Evolutionary conservation across 2,113 vertebrate species (phyloP).

Genomic region (Eolophus roseicapilla): DNA sequence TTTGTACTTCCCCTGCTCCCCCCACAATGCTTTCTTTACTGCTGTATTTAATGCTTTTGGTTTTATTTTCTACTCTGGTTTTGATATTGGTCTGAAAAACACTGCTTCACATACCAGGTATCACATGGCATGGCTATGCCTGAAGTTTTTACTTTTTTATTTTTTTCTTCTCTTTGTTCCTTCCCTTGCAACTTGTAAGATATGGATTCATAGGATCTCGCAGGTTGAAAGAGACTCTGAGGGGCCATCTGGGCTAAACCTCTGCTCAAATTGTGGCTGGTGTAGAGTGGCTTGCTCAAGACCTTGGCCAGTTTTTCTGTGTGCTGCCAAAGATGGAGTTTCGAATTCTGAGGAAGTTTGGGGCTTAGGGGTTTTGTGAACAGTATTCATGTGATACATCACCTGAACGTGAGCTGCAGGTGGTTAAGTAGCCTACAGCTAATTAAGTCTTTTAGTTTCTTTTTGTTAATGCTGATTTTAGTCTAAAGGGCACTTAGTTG

Average conservation of each 20-base stretch:
- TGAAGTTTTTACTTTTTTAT: not conserved
- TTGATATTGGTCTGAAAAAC: not conserved
- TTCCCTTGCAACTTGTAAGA: not conserved
- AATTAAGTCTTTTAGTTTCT: not conserved
- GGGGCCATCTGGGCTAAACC: not conserved
- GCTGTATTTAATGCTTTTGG: not conserved
- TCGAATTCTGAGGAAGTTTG: not conserved
- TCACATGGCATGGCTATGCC: too few relatives aligned
- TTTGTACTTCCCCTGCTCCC: not conserved
- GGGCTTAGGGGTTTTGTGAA: not conserved
- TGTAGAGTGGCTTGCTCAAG: not conserved
- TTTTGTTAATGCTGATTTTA: not conserved
- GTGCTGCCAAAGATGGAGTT: not conserved
- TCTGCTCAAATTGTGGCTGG: not conserved
- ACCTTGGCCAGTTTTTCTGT: not conserved
- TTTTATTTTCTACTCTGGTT: not conserved
- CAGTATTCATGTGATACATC: not conserved
- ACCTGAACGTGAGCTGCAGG: not conserved
- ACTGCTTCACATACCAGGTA: not conserved
- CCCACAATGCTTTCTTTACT: not conserved
- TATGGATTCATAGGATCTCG: not conserved
- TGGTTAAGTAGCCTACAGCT: not conserved
- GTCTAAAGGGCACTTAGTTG: not conserved
- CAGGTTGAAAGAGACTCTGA: not conserved
- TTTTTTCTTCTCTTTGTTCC: not conserved